These are phyloP conservation scores for Furnarius figulus DNA, from an alignment of 2,113 vertebrate genomes.

Conservation along the genomic window DNA sequence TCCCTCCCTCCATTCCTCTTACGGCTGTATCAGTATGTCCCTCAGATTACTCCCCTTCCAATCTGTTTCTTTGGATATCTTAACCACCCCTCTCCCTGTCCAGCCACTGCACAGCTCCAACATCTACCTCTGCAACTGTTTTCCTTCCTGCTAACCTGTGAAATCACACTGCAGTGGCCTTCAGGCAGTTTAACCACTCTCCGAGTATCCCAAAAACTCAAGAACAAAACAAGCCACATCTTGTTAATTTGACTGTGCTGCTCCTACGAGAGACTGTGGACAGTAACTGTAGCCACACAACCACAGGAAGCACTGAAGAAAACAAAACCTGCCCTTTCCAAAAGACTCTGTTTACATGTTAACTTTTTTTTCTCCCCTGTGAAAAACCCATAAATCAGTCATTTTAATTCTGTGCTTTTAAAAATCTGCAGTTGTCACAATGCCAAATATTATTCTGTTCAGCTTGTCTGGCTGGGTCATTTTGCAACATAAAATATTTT, in stretches of 20 bases:
- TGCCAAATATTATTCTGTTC: background rate
- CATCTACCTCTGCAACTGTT: background rate
- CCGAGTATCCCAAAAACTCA: background rate
- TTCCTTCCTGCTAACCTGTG: background rate
- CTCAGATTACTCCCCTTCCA: background rate
- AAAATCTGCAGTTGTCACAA: background rate
- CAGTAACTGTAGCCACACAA: background rate
- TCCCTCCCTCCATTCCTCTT: background rate
- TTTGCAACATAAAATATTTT: background rate
- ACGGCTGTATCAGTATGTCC: background rate
- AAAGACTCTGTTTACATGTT: background rate
- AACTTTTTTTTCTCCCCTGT: too few relatives aligned
- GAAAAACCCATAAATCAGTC: background rate
- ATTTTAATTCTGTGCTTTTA: background rate
- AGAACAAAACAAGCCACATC: background rate
- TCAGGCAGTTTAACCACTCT: background rate
- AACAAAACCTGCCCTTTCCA: background rate
- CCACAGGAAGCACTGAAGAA: background rate
- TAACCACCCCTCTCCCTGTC: background rate
- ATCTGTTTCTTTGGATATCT: background rate
- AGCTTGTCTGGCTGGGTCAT: background rate
- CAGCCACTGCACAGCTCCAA: background rate
- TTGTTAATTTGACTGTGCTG: accelerated
- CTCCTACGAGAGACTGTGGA: background rate
- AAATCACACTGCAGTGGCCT: background rate